Evolutionary conservation across 2,113 vertebrate species (phyloP).

Genomic region (Crotalus horridus): DNA sequence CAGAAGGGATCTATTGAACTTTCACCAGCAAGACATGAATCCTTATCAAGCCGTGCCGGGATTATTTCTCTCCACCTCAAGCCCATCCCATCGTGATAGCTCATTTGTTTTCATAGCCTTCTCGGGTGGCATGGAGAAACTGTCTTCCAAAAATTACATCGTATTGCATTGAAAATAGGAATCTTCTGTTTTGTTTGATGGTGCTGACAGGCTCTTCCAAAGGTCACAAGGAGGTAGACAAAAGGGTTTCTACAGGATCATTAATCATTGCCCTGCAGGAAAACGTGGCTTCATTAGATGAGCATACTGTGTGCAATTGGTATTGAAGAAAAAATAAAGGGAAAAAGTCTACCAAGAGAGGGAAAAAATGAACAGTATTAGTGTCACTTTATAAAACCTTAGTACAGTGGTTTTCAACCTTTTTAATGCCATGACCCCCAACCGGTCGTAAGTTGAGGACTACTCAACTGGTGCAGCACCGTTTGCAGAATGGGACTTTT

Average conservation of each 20-base stretch:
- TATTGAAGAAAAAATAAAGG: neutral
- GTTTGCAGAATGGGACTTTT: too few species aligned
- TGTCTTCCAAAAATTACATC: constrained; percentile 15
- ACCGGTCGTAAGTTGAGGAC: too few species aligned
- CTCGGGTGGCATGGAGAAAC: neutral
- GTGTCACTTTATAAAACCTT: neutral
- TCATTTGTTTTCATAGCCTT: constrained; percentile 27
- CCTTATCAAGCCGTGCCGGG: neutral
- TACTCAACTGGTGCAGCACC: too few species aligned
- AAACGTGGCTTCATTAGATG: constrained; percentile 24
- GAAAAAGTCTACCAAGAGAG: neutral
- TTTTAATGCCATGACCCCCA: too few species aligned
- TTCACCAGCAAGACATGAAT: neutral
- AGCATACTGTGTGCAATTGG: neutral
- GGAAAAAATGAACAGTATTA: neutral
- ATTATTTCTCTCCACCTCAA: neutral
- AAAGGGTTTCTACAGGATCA: constrained; percentile 4
- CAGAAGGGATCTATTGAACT: neutral
- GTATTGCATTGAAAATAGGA: constrained; percentile 22
- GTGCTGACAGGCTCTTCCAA: neutral
- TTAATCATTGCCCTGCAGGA: constrained; percentile 24
- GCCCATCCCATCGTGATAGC: neutral
- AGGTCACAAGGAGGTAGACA: neutral
- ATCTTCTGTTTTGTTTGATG: constrained; percentile 21
- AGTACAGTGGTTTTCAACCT: too few species aligned